Percentiles rank a stretch among this genome's conserved stretches.
Conservation (phyloP, 2,113 vertebrate species). For the Corythaixoides concolor region DNA sequence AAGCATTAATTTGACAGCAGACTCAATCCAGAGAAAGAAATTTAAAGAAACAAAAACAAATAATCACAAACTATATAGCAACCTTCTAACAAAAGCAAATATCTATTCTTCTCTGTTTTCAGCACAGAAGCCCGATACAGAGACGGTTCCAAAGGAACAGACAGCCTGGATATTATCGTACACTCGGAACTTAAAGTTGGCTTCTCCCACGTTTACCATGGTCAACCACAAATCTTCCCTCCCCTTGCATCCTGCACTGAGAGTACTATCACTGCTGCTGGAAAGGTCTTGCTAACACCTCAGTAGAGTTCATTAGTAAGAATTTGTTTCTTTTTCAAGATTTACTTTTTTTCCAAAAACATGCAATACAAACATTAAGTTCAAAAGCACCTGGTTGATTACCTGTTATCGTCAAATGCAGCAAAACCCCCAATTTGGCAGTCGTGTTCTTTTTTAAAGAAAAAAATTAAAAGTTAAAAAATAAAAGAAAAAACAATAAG, state of each 20-base stretch:
- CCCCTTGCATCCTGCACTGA: not conserved
- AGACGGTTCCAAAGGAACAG: not conserved
- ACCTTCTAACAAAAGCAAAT: not conserved
- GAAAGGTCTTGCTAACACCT: not conserved
- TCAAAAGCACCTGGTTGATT: not conserved
- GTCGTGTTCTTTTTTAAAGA: not conserved
- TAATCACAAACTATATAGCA: not conserved
- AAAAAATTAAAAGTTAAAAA: not conserved
- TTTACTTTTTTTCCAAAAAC: not conserved
- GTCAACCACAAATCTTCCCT: not conserved
- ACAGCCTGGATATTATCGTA: not conserved
- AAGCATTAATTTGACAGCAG: not conserved
- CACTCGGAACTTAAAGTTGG: not conserved
- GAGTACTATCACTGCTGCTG: not conserved
- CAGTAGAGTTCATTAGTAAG: not conserved
- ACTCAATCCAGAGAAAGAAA: not conserved
- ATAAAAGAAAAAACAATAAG: not conserved
- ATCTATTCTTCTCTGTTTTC: not conserved
- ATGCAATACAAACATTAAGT: not conserved
- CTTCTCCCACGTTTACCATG: not conserved
- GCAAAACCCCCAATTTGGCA: not conserved
- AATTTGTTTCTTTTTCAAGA: not conserved
- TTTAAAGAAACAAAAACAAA: not conserved
- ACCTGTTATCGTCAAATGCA: not conserved
- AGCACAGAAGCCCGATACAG: not conserved